phyloP scores from a whole-genome alignment of 1,140 invertebrate genomes.

The Nasonia longicornis region DNA sequence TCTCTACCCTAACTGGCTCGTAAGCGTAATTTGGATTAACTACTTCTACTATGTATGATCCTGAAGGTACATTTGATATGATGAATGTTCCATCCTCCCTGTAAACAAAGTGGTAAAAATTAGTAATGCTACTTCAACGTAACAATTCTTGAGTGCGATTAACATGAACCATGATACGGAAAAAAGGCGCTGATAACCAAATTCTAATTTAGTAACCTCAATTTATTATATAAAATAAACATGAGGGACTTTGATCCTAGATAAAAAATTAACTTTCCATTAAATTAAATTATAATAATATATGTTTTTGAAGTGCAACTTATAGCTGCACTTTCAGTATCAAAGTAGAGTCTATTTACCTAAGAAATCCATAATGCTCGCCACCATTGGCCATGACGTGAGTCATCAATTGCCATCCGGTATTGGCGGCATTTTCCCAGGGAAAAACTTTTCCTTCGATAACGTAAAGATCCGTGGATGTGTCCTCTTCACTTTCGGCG shows the following conservation, averaged over 20 bases:
- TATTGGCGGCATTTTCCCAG: constrained; percentile 72
- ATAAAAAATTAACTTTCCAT: too few species aligned
- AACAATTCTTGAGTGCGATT: too few species aligned
- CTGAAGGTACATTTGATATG: constrained; percentile 90
- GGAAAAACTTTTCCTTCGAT: constrained; percentile 88
- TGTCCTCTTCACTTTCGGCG: constrained; percentile 71
- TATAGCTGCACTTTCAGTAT: too few species aligned
- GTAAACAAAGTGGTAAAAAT: constrained; percentile 43
- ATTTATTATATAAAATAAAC: too few species aligned
- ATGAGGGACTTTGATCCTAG: too few species aligned
- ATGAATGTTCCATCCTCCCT: constrained; percentile 94
- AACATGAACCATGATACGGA: too few species aligned
- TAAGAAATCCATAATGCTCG: constrained; percentile 86
- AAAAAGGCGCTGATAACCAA: too few species aligned
- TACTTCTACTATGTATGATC: constrained; percentile 95
- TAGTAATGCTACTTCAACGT: background rate
- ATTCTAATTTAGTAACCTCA: background rate
- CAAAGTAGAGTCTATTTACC: constrained; percentile 60
- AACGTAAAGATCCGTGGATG: constrained; percentile 72
- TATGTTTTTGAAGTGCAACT: too few species aligned
- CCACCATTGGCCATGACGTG: constrained; percentile 89
- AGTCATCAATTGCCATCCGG: constrained; percentile 83
- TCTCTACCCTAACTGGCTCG: constrained; percentile 93
- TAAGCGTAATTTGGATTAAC: constrained; percentile 91
- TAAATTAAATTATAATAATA: too few species aligned